These are phyloP conservation scores for Melinaea menophilus DNA, from an alignment of 2,888 invertebrate genomes.

Conservation along the genomic window DNA sequence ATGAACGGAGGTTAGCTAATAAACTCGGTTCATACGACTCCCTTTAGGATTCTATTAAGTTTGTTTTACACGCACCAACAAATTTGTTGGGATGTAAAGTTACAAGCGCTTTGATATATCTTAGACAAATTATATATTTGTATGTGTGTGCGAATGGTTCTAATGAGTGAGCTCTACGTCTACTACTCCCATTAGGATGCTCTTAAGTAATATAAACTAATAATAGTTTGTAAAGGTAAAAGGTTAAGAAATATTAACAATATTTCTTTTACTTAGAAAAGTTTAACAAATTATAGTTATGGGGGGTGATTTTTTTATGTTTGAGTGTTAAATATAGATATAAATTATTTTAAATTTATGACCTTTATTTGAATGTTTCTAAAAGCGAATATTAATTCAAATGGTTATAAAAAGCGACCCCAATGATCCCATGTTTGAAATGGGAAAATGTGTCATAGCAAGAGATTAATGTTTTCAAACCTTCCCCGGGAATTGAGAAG, in stretches of 20 bases:
- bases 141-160: not conserved
- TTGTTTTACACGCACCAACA: conserved; percentile 7
- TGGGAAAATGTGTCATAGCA: not conserved
- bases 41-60: conserved; percentile 6
- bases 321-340: too few species aligned
- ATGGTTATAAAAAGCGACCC: conserved; percentile 1
- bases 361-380: not conserved
- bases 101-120: not conserved
- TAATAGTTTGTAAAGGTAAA: not conserved
- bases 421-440: not conserved
- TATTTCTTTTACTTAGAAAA: too few species aligned
- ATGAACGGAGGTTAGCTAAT: not conserved
- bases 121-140: not conserved
- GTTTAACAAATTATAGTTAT: too few species aligned
- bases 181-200: not conserved
- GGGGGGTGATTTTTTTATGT: too few species aligned
- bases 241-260: not conserved
- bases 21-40: conserved; percentile 5
- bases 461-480: conserved; percentile 1
- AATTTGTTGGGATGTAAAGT: not conserved
- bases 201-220: not conserved
- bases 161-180: not conserved
- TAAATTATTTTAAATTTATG: too few species aligned
- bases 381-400: not conserved
- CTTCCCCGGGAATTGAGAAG: not conserved